phyloP scores from a whole-genome alignment of 2,888 invertebrate species.

The Gandaritis pyraliata region DNA sequence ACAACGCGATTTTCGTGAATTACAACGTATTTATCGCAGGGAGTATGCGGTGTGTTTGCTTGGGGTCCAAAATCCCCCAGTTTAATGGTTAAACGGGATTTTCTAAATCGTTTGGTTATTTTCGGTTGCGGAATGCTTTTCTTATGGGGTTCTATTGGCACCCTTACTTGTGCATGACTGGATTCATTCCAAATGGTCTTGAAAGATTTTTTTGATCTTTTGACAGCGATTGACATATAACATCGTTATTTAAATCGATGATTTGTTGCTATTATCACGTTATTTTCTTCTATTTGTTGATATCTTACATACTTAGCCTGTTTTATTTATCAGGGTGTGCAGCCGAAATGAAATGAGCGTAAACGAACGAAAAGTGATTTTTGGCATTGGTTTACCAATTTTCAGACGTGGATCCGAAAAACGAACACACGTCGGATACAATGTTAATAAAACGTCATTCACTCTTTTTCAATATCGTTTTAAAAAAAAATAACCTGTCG shows the following conservation, averaged over 20 bases:
- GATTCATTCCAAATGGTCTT: not conserved
- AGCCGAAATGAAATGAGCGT: not conserved
- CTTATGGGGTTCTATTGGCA: slow-evolving; percentile 22
- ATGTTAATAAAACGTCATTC: slow-evolving; percentile 51
- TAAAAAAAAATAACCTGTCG: slow-evolving; percentile 41
- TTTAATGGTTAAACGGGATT: slow-evolving; percentile 69
- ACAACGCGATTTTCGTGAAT: slow-evolving; percentile 73
- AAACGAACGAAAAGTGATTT: not conserved
- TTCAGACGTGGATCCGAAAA: slow-evolving; percentile 32
- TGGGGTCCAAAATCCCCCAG: slow-evolving; percentile 45
- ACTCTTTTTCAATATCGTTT: slow-evolving; percentile 44
- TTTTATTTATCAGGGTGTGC: too few relatives aligned
- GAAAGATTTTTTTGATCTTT: not conserved
- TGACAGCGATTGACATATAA: not conserved
- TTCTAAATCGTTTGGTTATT: slow-evolving; percentile 60
- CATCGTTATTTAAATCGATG: too few relatives aligned
- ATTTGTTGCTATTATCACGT: too few relatives aligned
- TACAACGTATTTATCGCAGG: slow-evolving; percentile 78
- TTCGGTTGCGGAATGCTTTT: slow-evolving; percentile 50
- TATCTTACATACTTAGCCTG: too few relatives aligned
- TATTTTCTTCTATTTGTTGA: too few relatives aligned
- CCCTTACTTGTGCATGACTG: slow-evolving; percentile 11
- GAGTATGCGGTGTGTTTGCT: slow-evolving; percentile 62
- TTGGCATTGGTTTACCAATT: slow-evolving; percentile 20
- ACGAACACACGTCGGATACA: slow-evolving; percentile 36